These are phyloP conservation scores for Jaculus jaculus DNA, from an alignment of 2,113 vertebrate genomes.

Conservation along the genomic window DNA sequence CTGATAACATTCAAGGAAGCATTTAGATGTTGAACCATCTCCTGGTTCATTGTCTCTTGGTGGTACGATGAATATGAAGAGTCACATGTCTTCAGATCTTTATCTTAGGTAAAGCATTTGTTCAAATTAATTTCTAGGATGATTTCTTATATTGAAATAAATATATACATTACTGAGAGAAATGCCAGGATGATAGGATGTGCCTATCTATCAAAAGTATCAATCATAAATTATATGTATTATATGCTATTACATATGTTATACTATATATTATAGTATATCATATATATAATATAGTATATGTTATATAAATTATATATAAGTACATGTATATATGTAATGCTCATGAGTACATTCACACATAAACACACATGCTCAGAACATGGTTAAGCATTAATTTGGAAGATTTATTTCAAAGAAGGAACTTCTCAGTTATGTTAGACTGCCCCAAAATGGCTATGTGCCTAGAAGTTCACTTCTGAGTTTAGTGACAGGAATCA, in stretches of 20 bases:
- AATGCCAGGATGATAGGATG: neutral
- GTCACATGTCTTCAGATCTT: neutral
- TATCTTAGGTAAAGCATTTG: neutral
- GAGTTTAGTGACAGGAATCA: neutral
- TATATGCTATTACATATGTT: too few species aligned
- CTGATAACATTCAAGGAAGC: neutral
- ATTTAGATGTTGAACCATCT: neutral
- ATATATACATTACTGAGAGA: neutral
- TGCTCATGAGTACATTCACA: too few species aligned
- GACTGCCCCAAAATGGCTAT: neutral
- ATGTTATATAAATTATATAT: neutral
- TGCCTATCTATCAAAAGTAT: neutral
- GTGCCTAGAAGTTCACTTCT: neutral
- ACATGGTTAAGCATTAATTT: neutral
- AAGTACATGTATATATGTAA: neutral
- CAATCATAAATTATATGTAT: neutral
- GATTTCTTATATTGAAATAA: neutral
- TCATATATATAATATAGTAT: too few species aligned
- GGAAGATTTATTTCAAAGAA: constrained; percentile 10
- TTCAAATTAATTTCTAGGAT: constrained; percentile 25
- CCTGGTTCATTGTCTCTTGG: neutral
- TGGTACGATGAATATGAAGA: neutral
- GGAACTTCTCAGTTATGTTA: neutral
- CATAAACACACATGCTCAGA: neutral
- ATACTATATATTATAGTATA: too few species aligned